Evolutionary conservation across 2,797 vertebrate genomes (phyloP), one percentile per base, ranked within the genome.

Genomic region (Zenarchopterus dispar): DNA sequence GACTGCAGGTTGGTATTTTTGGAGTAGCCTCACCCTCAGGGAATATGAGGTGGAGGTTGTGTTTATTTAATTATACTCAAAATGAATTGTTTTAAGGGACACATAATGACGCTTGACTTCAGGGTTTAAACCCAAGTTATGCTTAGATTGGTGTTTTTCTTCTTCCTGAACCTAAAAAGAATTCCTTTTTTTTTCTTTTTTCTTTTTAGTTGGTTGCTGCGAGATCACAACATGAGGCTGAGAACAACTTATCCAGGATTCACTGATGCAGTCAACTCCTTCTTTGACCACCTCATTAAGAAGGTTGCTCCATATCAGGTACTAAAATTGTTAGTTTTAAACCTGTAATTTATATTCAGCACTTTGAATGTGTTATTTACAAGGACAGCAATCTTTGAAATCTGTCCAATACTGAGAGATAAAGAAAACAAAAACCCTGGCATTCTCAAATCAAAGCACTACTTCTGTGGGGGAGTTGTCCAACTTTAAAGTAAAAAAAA

Each of bases 191-290:
- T n/a, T n/a, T n/a, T n/a, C n/a, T n/a, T n/a, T n/a, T n/a, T n/a
- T n/a, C n/a, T n/a, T 57, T 62, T 74, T 68, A 89, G 96, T 61
- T 96, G 97, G 96, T 81, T 98, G 1, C 90, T 97, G 41, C 93
- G 90, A 28, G 93, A 98, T 78, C 84, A 83, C 4, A 67, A 90
- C 56, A 92, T 95, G 93, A 90, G 90, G 44, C 81, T 98, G 73
- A 94, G 97, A 66, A 97, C 95, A 0, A 97, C 94, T 0, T 91
- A 95, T 79, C 68, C 68, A 22, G 93, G 93, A 48, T 98, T 97
- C 80, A 91, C 91, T 0, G 73, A 90, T 0, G 95, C 96, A 0
- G 94, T 96, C 42, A 85, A 94, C 56, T 78, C 82, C 0, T 98
- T 94, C 73, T 98, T 98, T 50, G 90, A 97, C 67, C 88, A 79